Evolutionary conservation across 2,888 invertebrate species (phyloP), one percentile per base, ranked within the genome.

Genomic region (Phania funesta): DNA sequence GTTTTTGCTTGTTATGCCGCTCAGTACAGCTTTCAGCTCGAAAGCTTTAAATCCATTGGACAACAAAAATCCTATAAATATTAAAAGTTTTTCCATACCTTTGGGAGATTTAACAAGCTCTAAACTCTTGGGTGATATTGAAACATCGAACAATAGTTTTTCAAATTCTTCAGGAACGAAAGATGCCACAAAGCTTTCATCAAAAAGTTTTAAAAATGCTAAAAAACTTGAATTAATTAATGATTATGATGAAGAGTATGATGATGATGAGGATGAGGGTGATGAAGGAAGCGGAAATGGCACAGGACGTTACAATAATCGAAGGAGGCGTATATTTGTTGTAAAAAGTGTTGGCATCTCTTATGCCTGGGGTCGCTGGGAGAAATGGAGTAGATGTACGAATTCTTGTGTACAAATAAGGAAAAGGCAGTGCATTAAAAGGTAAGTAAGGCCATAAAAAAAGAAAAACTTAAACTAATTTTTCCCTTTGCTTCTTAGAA

Each of bases 331-430:
- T 24, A 80, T 80, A n/a, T 56, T 75, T 44, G 50, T 83, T 6
- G 62, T 62, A 8, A 79, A 79, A 32, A 86, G 86, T 22, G 67
- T 86, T 9, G 89, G 89, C 13, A 85, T 78, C 16, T 86, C 87
- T 1, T 88, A 87, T 70, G 91, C 90, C 7, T 95, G 95, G 95
- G 94, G 94, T 68, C 89, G 93, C 0, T 95, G 95, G 95, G 93
- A 94, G 62, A 90, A 93, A 6, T 96, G 96, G 96, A 94, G 94
- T 84, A 91, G 93, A 11, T 96, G 96, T 88, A 94, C 95, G n/a
- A 93, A 94, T 86, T 93, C 93, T n/a, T 96, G 96, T 88, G 93
- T 96, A 65, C 93, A 95, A 48, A 93, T 94, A 41, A 95, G 95
- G 87, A 93, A 93, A 56, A 91, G 96, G 62, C 93, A 94, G 85